Base-by-base conservation (phyloP, 1,140 invertebrate genomes). In the Sycobia sp. region DNA sequence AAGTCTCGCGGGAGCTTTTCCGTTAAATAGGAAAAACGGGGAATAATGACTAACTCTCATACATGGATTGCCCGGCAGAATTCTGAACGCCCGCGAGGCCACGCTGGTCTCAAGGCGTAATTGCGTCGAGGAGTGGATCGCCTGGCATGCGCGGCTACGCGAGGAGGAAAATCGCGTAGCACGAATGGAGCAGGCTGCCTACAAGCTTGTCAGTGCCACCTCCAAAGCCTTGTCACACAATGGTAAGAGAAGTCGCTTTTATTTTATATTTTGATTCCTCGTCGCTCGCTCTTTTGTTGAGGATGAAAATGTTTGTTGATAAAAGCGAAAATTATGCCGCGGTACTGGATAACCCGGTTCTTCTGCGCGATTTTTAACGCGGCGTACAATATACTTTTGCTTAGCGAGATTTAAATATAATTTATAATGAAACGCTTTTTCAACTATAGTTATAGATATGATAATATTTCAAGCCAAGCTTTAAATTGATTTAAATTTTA, bases 121-220 rank as follows among this genome's bases (percentile, higher is more conserved):
- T 53, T 80, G 77, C 62, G 78, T 82, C 8, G 76, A 82, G 53
- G 75, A 82, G 60, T 81, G 76, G 78, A 82, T 82, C 51, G 78
- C 78, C 29, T 81, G 79, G 78, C 77, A 82, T 64, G 71, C 79
- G 18, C 75, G 72, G 61, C 69, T 82, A 43, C 74, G 74, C 56
- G 76, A 74, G 9, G 79, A 81, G 57, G 80, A 82, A 53, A 75
- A 75, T 46, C 75, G 75, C 55, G 75, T 82, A 22, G 72, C 73
- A 60, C 77, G 74, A 56, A 82, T 82, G 80, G 80, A 82, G 71
- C 71, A 80, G 38, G 72, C 78, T 53, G 77, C 77, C 23, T 73
- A 74, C 41, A 81, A 80, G 64, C 76, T 82, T 54, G 73, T 81
- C 57, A 77, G 70, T 60, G 76, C 76, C 38, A 73, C 77, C 25